phyloP scores from a whole-genome alignment of 1,140 invertebrate genomes.

The Augochlora pura region DNA sequence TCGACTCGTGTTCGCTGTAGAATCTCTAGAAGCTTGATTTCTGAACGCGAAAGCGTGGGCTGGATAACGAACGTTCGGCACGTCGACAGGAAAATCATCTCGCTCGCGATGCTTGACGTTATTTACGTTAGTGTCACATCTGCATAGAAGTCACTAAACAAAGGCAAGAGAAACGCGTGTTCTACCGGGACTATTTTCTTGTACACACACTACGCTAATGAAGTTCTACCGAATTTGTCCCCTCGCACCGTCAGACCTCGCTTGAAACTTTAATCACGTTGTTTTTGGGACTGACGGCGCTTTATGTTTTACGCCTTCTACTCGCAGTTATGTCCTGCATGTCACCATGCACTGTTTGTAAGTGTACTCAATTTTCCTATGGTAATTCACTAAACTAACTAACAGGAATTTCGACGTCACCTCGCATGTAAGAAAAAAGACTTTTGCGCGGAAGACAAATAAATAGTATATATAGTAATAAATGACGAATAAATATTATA shows the following conservation, averaged over 20 bases:
- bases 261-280: constrained; percentile 14
- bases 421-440: no score
- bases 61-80: background rate
- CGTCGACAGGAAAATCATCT: constrained; percentile 36
- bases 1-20: no score
- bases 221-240: background rate
- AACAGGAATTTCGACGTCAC: no score
- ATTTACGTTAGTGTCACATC: constrained; percentile 51
- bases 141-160: constrained; percentile 49
- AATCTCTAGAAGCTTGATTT: no score
- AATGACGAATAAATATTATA: no score
- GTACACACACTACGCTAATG: constrained; percentile 7
- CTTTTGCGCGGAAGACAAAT: no score
- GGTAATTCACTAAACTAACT: no score
- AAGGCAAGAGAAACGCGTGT: constrained; percentile 42
- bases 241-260: constrained; percentile 9
- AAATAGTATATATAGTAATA: no score
- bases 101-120: constrained; percentile 51
- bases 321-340: background rate
- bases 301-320: background rate
- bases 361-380: no score
- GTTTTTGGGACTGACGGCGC: background rate
- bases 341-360: no score
- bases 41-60: background rate
- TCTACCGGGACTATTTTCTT: constrained; percentile 29